Conservation (phyloP, 2,797 vertebrate species). For the Petrocephalus sullivani region DNA sequence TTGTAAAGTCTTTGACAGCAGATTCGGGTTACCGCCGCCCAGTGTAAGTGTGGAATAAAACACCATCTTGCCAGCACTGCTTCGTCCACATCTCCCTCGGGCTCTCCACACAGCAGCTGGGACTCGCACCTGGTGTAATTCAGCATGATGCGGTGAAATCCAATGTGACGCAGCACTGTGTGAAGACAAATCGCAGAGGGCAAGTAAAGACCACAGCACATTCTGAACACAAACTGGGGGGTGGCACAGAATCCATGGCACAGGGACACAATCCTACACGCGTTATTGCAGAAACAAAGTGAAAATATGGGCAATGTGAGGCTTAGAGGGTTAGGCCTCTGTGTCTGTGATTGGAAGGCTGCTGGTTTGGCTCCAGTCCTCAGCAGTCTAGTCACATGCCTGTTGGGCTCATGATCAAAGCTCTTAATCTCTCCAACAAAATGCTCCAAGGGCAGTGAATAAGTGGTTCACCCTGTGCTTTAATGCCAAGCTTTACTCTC, state of each 20-base stretch:
- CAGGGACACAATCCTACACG: no score
- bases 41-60: constrained; percentile 2
- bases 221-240: background rate
- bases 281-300: no score
- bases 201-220: no score
- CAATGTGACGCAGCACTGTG: no score
- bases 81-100: background rate
- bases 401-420: background rate
- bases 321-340: background rate
- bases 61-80: background rate
- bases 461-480: background rate
- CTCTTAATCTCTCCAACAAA: background rate
- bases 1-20: constrained; percentile 13
- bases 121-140: background rate
- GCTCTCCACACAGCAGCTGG: background rate
- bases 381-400: background rate
- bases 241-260: no score
- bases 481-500: background rate
- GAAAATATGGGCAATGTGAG: no score
- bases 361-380: background rate
- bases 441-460: background rate
- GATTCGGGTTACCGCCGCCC: background rate
- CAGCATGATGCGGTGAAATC: background rate
- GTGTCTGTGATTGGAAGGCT: background rate
- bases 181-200: no score